phyloP scores from a whole-genome alignment of 2,797 vertebrate species.

The Acanthis flammea region DNA sequence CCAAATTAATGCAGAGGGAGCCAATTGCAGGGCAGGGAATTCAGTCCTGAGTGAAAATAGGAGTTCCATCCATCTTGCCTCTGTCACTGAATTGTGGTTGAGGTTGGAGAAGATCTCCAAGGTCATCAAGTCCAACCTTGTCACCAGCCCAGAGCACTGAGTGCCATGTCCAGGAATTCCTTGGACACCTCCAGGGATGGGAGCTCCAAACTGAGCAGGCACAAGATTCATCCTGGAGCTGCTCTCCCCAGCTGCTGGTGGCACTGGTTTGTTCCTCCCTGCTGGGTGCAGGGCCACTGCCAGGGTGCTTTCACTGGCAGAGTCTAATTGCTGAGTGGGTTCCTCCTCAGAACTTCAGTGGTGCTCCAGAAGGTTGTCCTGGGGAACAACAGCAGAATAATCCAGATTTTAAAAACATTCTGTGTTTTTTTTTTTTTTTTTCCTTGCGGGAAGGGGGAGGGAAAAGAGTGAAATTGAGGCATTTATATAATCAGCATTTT shows the following conservation, averaged over 20 bases:
- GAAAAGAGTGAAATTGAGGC: neutral
- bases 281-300: slow-evolving; percentile 1
- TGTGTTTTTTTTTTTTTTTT: neutral
- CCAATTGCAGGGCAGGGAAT: neutral
- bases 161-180: fast-evolving
- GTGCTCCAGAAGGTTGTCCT: neutral
- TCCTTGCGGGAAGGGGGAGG: neutral
- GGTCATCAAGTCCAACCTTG: neutral
- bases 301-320: slow-evolving; percentile 10
- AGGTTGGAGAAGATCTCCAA: neutral
- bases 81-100: neutral
- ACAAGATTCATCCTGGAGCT: neutral
- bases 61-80: neutral
- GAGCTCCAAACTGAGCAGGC: neutral
- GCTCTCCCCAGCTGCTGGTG: neutral
- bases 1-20: neutral
- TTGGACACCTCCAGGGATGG: neutral
- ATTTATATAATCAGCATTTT: slow-evolving; percentile 48
- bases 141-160: neutral
- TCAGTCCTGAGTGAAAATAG: neutral
- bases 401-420: neutral
- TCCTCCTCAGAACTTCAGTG: slow-evolving; percentile 33
- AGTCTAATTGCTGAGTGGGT: slow-evolving; percentile 11
- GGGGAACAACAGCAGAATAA: slow-evolving; percentile 20
- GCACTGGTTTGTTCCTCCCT: neutral